Evolutionary conservation across 2,888 invertebrate species (phyloP), one percentile per base, ranked within the genome.

Genomic region (Papilio demoleus): DNA sequence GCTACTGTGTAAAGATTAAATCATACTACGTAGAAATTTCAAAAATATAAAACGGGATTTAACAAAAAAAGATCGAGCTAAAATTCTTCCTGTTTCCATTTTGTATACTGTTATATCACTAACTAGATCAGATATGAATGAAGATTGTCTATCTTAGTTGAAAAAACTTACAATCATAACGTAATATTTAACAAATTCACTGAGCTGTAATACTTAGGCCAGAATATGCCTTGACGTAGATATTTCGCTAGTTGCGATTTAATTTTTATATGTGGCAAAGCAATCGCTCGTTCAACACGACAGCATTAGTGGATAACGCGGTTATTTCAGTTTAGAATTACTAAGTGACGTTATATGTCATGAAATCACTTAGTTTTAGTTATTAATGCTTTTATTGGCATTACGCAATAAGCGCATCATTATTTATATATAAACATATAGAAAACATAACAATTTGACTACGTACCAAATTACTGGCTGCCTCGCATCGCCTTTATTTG

Each of bases 401-500:
- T 77, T 83, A 84, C 81, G 77, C 82, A 80, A 83, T 82, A 83
- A 84, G 83, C 79, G 81, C 78, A 81, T 90, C 92, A 92, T 92
- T 92, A 90, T 89, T 90, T 90, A 91, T 81, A 75, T 19, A 50
- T 50, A 50, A 50, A 27, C 47, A 47, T 47, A 22, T 86, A 84
- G 80, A 77, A 81, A 75, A 77, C 75, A 89, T 85, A 79, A 89
- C 86, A 92, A 92, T 92, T 92, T 91, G 86, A 85, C 64, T 71
- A 72, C 85, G 84, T 84, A 79, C 82, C 80, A 92, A 90, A 91
- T 92, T 91, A 89, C 83, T 76, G 85, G 81, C 87, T 91, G 91
- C 90, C 91, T 86, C 86, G 80, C 82, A 81, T 81, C 79, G 84
- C 84, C 81, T 90, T 90, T 90, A 90, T 91, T 88, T 88, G 86